Conservation (phyloP, 2,888 invertebrate genomes). For the Watsonalla cultraria region DNA sequence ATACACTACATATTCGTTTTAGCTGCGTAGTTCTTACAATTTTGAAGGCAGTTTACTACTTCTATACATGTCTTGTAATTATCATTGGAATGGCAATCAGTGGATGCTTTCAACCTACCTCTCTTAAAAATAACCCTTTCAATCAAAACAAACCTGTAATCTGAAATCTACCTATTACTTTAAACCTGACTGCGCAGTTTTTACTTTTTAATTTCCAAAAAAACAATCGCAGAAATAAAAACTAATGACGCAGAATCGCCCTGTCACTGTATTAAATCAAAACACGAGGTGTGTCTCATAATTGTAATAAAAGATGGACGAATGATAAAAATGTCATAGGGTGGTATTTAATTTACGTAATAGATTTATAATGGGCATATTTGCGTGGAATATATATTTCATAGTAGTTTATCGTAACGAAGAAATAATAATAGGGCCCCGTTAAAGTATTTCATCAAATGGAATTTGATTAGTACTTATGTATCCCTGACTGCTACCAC, state of each 20-base stretch:
- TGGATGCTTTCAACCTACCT: too few relatives aligned
- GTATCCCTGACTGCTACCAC: too few relatives aligned
- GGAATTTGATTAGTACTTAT: too few relatives aligned
- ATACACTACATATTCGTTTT: conserved; percentile 29
- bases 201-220: conserved; percentile 22
- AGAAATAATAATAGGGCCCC: too few relatives aligned
- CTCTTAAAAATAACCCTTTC: background rate
- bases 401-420: too few relatives aligned
- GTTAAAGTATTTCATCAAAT: too few relatives aligned
- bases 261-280: conserved; percentile 33
- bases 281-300: conserved; percentile 15
- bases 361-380: conserved; percentile 50
- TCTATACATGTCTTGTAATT: too few relatives aligned
- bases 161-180: background rate
- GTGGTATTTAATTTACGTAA: conserved; percentile 53
- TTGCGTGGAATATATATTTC: conserved; percentile 7
- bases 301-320: conserved; percentile 44
- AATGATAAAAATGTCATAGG: conserved; percentile 25
- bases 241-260: conserved; percentile 37
- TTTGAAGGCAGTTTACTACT: too few relatives aligned
- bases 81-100: too few relatives aligned
- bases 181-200: conserved; percentile 4
- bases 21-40: conserved; percentile 2
- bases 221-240: conserved; percentile 27
- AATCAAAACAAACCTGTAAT: too few relatives aligned